phyloP scores from a whole-genome alignment of 2,888 invertebrate genomes.

The Stenodema calcarata region DNA sequence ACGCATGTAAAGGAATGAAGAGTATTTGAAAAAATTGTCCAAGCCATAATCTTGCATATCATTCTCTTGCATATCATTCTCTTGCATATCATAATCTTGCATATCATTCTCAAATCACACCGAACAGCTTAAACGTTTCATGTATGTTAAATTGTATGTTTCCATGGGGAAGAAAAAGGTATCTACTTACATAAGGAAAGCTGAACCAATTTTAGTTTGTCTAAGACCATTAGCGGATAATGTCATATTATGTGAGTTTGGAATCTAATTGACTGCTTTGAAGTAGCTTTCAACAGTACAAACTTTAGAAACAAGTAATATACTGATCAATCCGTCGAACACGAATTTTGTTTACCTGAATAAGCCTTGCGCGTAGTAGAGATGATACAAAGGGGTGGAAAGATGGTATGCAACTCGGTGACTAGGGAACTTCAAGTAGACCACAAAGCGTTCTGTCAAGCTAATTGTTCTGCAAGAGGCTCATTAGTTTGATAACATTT shows the following conservation, averaged over 20 bases:
- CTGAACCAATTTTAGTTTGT: too few relatives aligned
- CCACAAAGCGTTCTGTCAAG: slow-evolving; percentile 5
- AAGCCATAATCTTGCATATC: too few relatives aligned
- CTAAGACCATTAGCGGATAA: too few relatives aligned
- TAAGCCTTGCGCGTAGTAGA: not conserved
- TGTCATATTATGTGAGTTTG: not conserved
- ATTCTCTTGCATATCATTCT: too few relatives aligned
- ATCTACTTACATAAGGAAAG: too few relatives aligned
- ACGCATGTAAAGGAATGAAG: too few relatives aligned
- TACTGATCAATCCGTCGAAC: not conserved
- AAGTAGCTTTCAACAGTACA: not conserved
- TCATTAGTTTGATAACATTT: slow-evolving; percentile 14
- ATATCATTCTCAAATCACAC: too few relatives aligned
- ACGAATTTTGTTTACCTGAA: not conserved
- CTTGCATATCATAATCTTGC: too few relatives aligned
- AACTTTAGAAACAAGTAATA: not conserved
- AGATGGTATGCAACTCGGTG: not conserved
- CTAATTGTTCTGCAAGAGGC: slow-evolving; percentile 9
- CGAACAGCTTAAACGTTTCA: too few relatives aligned
- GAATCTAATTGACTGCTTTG: not conserved
- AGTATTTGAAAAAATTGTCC: too few relatives aligned
- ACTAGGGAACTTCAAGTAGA: slow-evolving; percentile 6
- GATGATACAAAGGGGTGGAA: not conserved
- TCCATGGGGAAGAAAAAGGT: too few relatives aligned
- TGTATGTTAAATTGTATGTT: too few relatives aligned